Conservation (phyloP, 1,140 invertebrate genomes). For the Leptopilina boulardi region DNA sequence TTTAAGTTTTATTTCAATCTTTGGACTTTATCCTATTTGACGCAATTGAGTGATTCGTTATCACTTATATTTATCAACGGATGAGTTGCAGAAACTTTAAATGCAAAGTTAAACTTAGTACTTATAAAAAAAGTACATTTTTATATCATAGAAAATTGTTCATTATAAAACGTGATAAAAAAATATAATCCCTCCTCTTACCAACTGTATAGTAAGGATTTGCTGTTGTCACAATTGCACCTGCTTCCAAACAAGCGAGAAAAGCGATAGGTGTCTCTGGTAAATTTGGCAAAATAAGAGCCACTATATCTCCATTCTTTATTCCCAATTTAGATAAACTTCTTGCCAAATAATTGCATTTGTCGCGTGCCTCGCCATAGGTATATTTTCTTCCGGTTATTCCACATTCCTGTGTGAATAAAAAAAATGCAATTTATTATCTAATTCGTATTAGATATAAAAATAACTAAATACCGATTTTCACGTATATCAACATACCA, state of each 20-base stretch:
- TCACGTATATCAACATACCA: conserved; percentile 75
- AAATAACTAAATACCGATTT: conserved; percentile 17
- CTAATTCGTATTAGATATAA: not conserved
- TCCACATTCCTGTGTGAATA: conserved; percentile 79
- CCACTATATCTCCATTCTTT: conserved; percentile 82
- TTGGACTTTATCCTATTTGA: conserved; percentile 2
- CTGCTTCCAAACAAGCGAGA: conserved; percentile 82
- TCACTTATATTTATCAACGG: not conserved
- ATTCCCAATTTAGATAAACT: conserved; percentile 82
- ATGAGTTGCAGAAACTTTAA: not conserved
- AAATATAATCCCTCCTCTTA: conserved; percentile 69
- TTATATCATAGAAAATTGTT: not conserved
- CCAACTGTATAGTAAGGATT: conserved; percentile 89
- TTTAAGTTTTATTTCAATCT: not conserved
- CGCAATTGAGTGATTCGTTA: not conserved
- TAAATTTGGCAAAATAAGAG: conserved; percentile 85
- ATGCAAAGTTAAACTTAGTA: not conserved
- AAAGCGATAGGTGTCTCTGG: conserved; percentile 84
- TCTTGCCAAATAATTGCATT: conserved; percentile 81
- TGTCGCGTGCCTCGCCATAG: conserved; percentile 80
- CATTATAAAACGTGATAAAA: not conserved
- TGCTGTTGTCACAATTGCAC: conserved; percentile 83
- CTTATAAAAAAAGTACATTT: not conserved
- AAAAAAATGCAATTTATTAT: not conserved
- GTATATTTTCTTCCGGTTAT: conserved; percentile 84